A percentile compares a stretch with the other conserved stretches of the same genome.
These are phyloP conservation scores for Epinephelus awoara DNA, from an alignment of 2,797 vertebrate genomes.

Conservation along the genomic window DNA sequence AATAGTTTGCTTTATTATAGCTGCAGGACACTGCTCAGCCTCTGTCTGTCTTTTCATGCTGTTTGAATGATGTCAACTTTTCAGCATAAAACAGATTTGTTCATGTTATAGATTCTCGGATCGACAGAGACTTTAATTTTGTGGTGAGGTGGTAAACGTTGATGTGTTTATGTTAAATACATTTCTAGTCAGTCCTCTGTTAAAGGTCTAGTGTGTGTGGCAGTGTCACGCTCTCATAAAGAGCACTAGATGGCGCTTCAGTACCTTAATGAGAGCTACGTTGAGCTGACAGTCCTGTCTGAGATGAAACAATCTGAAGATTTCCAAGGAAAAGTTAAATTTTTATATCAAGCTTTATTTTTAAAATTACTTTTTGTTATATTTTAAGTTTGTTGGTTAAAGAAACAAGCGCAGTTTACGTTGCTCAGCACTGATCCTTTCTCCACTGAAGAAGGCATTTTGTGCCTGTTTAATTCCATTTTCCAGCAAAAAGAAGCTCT, in stretches of 20 bases:
- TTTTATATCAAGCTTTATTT: background rate
- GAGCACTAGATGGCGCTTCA: slow-evolving; percentile 74
- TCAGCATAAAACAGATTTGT: background rate
- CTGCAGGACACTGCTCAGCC: slow-evolving; percentile 23
- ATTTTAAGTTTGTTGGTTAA: background rate
- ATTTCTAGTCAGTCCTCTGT: background rate
- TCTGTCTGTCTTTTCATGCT: slow-evolving; percentile 40
- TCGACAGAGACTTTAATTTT: background rate
- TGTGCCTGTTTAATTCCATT: background rate
- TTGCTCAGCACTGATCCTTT: background rate
- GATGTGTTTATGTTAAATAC: background rate
- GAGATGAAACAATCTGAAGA: background rate
- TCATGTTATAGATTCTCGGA: background rate
- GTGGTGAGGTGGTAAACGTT: background rate
- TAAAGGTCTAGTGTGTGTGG: background rate
- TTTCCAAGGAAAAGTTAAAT: background rate
- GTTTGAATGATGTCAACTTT: slow-evolving; percentile 22
- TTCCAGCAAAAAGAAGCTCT: background rate
- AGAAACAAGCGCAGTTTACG: background rate
- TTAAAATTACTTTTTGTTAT: background rate
- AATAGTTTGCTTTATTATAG: slow-evolving; percentile 65
- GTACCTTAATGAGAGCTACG: slow-evolving; percentile 10
- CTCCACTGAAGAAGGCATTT: background rate
- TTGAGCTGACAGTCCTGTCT: background rate
- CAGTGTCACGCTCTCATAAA: background rate